Percentiles rank a stretch among this genome's conserved stretches.
Conservation (phyloP, 1,140 invertebrate genomes). For the Phocides pigmalion region DNA sequence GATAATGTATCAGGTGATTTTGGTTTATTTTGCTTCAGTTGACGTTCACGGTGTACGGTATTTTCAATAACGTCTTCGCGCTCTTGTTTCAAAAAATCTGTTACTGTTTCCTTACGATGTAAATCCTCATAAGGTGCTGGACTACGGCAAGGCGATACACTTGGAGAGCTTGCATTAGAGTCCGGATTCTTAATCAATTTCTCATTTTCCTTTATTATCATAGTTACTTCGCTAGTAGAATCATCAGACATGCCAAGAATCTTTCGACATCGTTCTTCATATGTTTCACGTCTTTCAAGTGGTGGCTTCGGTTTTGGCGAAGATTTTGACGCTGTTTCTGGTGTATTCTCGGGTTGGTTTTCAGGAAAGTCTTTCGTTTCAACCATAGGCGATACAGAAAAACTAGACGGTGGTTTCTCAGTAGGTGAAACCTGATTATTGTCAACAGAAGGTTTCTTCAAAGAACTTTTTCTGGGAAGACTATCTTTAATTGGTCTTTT, state of each 20-base stretch:
- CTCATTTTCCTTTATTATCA: constrained; percentile 17
- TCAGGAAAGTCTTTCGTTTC: constrained; percentile 52
- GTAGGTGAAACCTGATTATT: constrained; percentile 54
- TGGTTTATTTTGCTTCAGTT: constrained; percentile 7
- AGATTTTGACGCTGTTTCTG: constrained; percentile 47
- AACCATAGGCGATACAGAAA: constrained; percentile 64
- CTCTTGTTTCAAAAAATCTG: constrained; percentile 38
- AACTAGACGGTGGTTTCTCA: constrained; percentile 72
- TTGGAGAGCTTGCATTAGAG: constrained; percentile 26
- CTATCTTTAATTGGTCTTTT: constrained; percentile 61
- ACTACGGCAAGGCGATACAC: constrained; percentile 51
- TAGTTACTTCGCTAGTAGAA: constrained; percentile 56
- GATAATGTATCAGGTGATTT: constrained; percentile 33
- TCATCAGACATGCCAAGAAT: constrained; percentile 85
- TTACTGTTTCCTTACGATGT: constrained; percentile 41
- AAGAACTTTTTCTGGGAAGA: constrained; percentile 77
- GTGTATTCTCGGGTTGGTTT: constrained; percentile 50
- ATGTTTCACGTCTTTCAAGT: constrained; percentile 86
- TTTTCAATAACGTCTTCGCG: not conserved
- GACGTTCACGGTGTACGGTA: not conserved
- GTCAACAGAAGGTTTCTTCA: constrained; percentile 71
- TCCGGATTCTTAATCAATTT: not conserved
- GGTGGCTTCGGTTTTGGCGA: constrained; percentile 64
- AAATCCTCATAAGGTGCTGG: constrained; percentile 49
- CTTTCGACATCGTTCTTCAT: constrained; percentile 87